Evolutionary conservation across 2,113 vertebrate genomes (phyloP), one percentile per base, ranked within the genome.

Genomic region (Ursus arctos): DNA sequence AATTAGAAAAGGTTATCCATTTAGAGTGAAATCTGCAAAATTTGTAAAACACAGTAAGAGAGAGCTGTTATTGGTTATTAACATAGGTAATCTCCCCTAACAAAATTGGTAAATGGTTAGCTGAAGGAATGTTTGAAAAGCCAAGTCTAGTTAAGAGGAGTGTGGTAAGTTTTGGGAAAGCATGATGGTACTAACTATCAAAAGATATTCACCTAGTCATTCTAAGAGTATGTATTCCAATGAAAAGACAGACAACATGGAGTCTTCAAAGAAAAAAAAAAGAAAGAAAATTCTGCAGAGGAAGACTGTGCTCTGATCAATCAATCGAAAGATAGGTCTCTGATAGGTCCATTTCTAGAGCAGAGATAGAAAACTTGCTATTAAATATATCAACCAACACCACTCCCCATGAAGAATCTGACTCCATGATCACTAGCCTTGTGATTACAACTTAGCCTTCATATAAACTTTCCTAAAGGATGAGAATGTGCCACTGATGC

Each of bases 111-210:
- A 88, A 89, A 95, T 26, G 31, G 67, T 21, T 21, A 36, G 40
- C 5, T 74, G 14, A 49, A 57, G 18, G 19, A 94, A 83, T n/a
- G 67, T 88, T 61, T 94, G n/a, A 95, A 96, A 89, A 97, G 47
- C 16, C 13, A 83, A 47, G 11, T 77, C 40, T 31, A 59, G 31
- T 72, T 87, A 51, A 91, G 24, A 91, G 28, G 28, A 67, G 24
- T 51, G n/a, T 8, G 28, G 13, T 53, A 85, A 33, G 53, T 49
- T 86, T 12, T 28, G 40, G 43, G 79, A 80, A 93, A 96, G 28
- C 12, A 77, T 57, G 26, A 65, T 51, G 61, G 84, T 8, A 85
- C 1, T 49, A 87, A 84, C 8, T 40, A 95, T 49, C 65, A 91
- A 87, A 96, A 87, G 21, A 7, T 55, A 88, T 49, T 76, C 57